phyloP scores from a whole-genome alignment of 2,888 invertebrate genomes.

The Ceratothoa steindachneri region DNA sequence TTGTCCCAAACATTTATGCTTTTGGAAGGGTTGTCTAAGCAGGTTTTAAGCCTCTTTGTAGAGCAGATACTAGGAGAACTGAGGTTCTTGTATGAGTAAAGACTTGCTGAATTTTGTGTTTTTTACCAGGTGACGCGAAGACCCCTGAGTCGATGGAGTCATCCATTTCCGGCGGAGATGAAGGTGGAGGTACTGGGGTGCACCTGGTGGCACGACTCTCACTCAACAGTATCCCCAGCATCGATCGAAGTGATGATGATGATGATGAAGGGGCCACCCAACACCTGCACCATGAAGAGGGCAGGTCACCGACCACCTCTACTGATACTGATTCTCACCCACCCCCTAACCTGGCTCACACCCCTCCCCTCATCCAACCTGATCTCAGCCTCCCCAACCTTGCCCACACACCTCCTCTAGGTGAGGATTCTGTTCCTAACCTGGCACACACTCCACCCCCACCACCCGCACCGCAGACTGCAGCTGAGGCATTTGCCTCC shows the following conservation, averaged over 20 bases:
- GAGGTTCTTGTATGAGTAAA: no score
- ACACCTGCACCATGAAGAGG: no score
- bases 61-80: no score
- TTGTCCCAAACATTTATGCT: no score
- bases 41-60: no score
- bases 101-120: no score
- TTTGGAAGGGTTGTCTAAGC: no score
- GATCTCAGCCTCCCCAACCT: slow-evolving; percentile 6
- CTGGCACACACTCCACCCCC: slow-evolving; percentile 37
- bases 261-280: no score
- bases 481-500: neutral
- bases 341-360: slow-evolving; percentile 30
- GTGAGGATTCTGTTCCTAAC: slow-evolving; percentile 21
- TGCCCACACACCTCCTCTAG: slow-evolving; percentile 23
- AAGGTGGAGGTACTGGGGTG: no score
- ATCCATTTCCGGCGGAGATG: neutral
- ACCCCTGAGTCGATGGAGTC: neutral
- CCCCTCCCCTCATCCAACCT: slow-evolving; percentile 18
- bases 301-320: slow-evolving; percentile 5
- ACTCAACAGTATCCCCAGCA: slow-evolving; percentile 38
- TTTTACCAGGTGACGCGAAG: neutral
- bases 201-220: slow-evolving; percentile 30
- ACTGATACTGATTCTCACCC: slow-evolving; percentile 16
- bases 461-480: neutral
- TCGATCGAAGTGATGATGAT: slow-evolving; percentile 35